A percentile compares a stretch with the other conserved stretches of the same genome.
phyloP scores from a whole-genome alignment of 2,113 vertebrate genomes.

The Toxostoma redivivum region DNA sequence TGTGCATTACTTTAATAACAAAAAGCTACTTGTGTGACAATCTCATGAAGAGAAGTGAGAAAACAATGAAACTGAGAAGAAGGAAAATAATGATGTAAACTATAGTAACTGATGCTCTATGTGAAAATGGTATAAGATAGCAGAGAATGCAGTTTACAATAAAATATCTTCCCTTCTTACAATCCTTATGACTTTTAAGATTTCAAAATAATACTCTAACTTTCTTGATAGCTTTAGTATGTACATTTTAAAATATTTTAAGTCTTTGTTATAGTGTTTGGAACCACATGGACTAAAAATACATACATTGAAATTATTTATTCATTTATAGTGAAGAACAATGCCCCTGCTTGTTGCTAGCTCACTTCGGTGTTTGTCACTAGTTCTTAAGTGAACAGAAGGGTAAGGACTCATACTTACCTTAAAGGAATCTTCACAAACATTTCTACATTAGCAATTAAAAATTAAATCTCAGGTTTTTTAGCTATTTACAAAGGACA shows the following conservation, averaged over 20 bases:
- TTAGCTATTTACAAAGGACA: neutral
- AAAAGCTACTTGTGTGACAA: neutral
- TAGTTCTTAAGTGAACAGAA: neutral
- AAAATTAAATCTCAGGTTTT: neutral
- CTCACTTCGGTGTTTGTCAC: neutral
- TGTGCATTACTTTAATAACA: neutral
- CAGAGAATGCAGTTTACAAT: neutral
- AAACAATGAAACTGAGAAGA: neutral
- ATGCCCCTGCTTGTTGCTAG: neutral
- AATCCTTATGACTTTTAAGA: neutral
- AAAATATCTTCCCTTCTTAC: neutral
- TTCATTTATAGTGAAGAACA: neutral
- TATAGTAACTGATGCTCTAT: neutral
- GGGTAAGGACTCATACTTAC: fast-evolving
- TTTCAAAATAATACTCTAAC: neutral
- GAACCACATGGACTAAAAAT: neutral
- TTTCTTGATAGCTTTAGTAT: neutral
- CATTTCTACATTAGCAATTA: neutral
- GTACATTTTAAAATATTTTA: neutral
- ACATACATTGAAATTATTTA: neutral
- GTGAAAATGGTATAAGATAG: neutral
- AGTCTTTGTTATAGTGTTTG: neutral
- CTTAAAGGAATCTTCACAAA: neutral
- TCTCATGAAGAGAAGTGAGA: neutral
- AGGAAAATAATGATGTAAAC: neutral